A percentile compares a stretch with the other conserved stretches of the same genome.
These are phyloP conservation scores for Paramormyrops kingsleyae DNA, from an alignment of 2,113 vertebrate genomes.

Conservation along the genomic window DNA sequence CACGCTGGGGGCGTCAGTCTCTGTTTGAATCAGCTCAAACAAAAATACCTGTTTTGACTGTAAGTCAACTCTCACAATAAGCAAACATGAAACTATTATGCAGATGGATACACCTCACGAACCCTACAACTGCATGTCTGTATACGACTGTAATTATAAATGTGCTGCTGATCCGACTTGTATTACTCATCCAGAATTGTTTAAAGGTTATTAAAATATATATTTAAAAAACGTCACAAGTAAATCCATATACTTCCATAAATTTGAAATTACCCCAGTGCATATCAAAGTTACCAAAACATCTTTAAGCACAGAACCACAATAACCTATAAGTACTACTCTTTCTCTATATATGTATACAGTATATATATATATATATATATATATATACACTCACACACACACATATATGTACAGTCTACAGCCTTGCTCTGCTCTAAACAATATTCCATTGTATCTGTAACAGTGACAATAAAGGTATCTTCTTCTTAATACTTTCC, in stretches of 20 bases:
- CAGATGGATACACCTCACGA: background rate
- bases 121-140: background rate
- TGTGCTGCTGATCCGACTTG: background rate
- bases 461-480: background rate
- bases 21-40: background rate
- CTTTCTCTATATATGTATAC: background rate
- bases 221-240: background rate
- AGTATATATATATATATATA: background rate
- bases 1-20: background rate
- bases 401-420: too few species aligned
- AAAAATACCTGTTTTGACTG: background rate
- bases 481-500: background rate
- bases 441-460: background rate
- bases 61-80: background rate
- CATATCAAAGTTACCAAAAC: background rate
- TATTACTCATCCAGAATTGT: background rate
- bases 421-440: background rate
- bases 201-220: background rate
- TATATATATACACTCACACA: too few species aligned
- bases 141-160: background rate
- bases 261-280: background rate
- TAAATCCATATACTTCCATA: background rate
- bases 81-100: background rate
- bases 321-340: background rate
- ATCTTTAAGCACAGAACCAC: background rate